Base-by-base conservation (phyloP, 2,113 vertebrate species). In the Erpornis zantholeuca region DNA sequence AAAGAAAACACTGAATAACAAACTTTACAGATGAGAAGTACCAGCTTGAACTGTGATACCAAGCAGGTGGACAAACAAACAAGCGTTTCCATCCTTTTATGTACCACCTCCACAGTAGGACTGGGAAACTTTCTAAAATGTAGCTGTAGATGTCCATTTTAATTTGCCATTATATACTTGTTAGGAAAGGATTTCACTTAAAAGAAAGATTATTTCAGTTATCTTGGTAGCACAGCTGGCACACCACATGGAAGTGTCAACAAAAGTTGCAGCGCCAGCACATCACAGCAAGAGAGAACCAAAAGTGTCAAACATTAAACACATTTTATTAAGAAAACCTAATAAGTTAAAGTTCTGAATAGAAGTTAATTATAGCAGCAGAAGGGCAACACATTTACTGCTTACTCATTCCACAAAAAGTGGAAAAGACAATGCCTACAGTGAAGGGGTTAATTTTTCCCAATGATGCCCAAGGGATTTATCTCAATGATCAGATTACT, bases 181-280 rank as follows among this genome's bases (percentile, higher is more conserved):
- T 16, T 44, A 50, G 42, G 50, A 69, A 88, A 82, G 17, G 5
- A 88, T 85, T 82, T 66, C 3, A 85, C 91, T 88, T 90, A 73
- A 92, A 71, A 82, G 57, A 78, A 91, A 85, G 61, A 88, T 80
- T 54, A 88, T 73, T 89, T 87, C 69, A 61, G 81, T 40, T 89
- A 82, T 69, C 81, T 80, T 72, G 45, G 70, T 61, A 72, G 53
- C 89, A 92, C 91, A 91, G 73, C 77, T 84, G 52, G 70, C 52
- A 86, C 28, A 66, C 60, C 68, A 75, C 83, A 84, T 72, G 33
- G 29, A 80, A 91, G 77, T 6, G 13, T 88, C 92, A 94, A 78
- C 44, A 92, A 24, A 95, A 94, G 73, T 82, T 82, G 45, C 45
- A 84, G 60, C 40, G 72, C 65, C 69, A 96, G 88, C 71, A 79